phyloP scores from a whole-genome alignment of 2,888 invertebrate genomes.

The Meiosimyza platycephala region DNA sequence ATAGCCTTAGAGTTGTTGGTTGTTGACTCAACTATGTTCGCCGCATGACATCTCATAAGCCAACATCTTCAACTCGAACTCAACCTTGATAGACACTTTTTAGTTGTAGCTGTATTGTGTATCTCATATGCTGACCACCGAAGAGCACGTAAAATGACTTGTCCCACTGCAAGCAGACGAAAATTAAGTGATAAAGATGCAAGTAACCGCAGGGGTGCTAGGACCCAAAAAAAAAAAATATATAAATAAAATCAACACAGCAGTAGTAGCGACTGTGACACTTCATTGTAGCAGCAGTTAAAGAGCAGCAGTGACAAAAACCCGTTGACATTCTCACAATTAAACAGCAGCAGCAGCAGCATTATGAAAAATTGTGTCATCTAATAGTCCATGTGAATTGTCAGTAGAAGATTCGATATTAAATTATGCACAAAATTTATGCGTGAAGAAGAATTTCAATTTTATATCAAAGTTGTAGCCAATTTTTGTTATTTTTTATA shows the following conservation, averaged over 20 bases:
- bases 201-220: slow-evolving; percentile 41
- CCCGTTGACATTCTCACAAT: slow-evolving; percentile 42
- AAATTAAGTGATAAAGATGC: slow-evolving; percentile 61
- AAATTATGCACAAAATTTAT: too few relatives aligned
- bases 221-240: neutral
- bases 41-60: slow-evolving; percentile 56
- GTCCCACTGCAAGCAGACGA: slow-evolving; percentile 39
- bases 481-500: too few relatives aligned
- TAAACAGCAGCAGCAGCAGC: slow-evolving; percentile 27
- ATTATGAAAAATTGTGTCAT: neutral
- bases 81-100: neutral
- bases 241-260: neutral
- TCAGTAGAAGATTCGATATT: too few relatives aligned
- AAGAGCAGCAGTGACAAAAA: slow-evolving; percentile 46
- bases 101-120: neutral
- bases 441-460: too few relatives aligned
- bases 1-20: slow-evolving; percentile 46
- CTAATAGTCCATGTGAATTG: too few relatives aligned
- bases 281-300: neutral
- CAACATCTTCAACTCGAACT: slow-evolving; percentile 6
- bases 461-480: too few relatives aligned
- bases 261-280: neutral
- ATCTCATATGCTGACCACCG: slow-evolving; percentile 15
- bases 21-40: slow-evolving; percentile 53
- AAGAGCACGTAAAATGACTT: neutral